Percentiles rank a stretch among this genome's conserved stretches.
phyloP scores from a whole-genome alignment of 2,888 invertebrate genomes.

The Nymphalis polychloros region DNA sequence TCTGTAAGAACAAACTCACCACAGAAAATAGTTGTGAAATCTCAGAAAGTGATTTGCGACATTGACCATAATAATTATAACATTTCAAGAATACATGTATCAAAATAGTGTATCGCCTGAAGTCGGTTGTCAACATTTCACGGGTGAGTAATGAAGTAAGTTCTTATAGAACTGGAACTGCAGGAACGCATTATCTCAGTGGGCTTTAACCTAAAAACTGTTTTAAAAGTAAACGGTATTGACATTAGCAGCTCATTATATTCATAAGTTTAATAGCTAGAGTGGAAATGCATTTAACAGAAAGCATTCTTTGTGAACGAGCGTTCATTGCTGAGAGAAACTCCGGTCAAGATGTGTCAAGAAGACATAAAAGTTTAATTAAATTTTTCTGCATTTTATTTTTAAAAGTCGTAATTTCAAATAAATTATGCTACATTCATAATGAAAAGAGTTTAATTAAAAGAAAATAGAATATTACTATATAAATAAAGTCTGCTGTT shows the following conservation, averaged over 20 bases:
- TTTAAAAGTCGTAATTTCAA: conserved; percentile 3
- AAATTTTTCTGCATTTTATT: conserved; percentile 10
- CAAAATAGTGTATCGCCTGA: too few relatives aligned
- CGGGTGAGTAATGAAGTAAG: too few relatives aligned
- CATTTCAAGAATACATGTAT: too few relatives aligned
- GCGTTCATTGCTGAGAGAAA: not conserved
- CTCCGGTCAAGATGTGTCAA: conserved; percentile 9
- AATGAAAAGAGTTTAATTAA: not conserved
- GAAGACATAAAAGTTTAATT: conserved; percentile 18
- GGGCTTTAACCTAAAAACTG: too few relatives aligned
- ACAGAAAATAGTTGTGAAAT: too few relatives aligned
- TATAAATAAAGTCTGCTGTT: not conserved
- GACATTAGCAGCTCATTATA: not conserved
- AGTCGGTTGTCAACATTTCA: too few relatives aligned
- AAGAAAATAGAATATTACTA: not conserved
- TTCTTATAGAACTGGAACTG: too few relatives aligned
- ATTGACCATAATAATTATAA: too few relatives aligned
- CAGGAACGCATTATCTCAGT: too few relatives aligned
- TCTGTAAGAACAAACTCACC: too few relatives aligned
- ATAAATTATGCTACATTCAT: not conserved
- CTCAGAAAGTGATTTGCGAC: too few relatives aligned
- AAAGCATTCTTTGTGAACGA: conserved; percentile 1
- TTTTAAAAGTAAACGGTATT: too few relatives aligned
- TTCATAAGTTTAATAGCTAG: conserved; percentile 4
- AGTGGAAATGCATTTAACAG: not conserved